Percentiles rank a stretch among this genome's conserved stretches.
These are phyloP conservation scores for Bergia sp. DNA, from an alignment of 92 coral and sea anemone species.

Conservation along the genomic window DNA sequence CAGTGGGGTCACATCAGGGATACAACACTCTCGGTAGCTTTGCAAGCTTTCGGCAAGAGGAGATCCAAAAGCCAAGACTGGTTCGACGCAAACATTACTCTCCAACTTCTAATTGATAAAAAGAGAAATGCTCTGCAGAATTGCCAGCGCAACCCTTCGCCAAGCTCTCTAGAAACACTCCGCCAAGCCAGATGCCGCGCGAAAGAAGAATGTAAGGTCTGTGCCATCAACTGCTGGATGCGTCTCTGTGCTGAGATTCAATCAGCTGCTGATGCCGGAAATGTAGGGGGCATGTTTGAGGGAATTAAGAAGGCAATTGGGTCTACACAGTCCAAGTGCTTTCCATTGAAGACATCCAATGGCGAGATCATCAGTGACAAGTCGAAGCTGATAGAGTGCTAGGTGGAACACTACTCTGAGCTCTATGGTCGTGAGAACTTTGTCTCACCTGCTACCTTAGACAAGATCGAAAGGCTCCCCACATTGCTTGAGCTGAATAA, in stretches of 20 bases:
- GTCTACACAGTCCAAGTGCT: slow-evolving; percentile 12
- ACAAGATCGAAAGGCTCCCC: neutral
- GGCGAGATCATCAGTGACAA: neutral
- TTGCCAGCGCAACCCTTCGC: no score
- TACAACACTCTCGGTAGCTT: no score
- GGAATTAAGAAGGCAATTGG: neutral
- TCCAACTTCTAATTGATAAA: neutral
- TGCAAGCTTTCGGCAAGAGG: no score
- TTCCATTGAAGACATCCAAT: neutral
- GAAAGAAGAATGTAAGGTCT: neutral
- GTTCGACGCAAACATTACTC: neutral
- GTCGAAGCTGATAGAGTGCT: neutral
- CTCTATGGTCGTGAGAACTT: neutral
- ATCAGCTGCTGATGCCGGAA: slow-evolving; percentile 4
- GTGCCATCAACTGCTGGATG: neutral
- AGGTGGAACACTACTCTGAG: neutral
- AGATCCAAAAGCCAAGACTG: neutral
- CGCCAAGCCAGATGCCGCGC: neutral
- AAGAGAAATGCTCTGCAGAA: neutral
- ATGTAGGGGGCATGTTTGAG: neutral
- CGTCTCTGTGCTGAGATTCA: neutral
- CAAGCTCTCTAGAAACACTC: slow-evolving; percentile 2
- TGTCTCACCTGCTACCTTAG: no score
- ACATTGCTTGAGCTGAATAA: no score
- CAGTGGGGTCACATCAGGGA: no score